Evolutionary conservation across 2,888 invertebrate species (phyloP).

Genomic region (Apotomis betuletana): DNA sequence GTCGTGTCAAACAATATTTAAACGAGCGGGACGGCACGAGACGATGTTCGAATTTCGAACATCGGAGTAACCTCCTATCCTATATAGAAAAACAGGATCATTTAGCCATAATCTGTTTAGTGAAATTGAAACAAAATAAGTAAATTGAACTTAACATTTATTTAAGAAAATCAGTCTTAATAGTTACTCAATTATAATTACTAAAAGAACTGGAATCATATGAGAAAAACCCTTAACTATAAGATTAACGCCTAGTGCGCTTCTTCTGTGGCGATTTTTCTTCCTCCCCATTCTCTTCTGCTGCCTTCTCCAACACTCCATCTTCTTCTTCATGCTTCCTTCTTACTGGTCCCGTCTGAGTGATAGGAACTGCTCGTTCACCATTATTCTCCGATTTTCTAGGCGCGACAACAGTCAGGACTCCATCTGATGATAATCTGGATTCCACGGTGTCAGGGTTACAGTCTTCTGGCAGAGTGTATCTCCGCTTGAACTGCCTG

Average conservation of each 20-base stretch:
- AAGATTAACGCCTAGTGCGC: slow-evolving; percentile 57
- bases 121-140: background rate
- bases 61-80: no score
- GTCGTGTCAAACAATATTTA: no score
- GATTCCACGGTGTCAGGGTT: slow-evolving; percentile 88
- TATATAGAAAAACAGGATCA: no score
- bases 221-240: background rate
- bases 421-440: slow-evolving; percentile 89
- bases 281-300: slow-evolving; percentile 45
- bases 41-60: no score
- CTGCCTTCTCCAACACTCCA: slow-evolving; percentile 41
- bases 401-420: slow-evolving; percentile 87
- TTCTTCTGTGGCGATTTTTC: slow-evolving; percentile 69
- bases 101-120: background rate
- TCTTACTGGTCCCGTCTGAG: slow-evolving; percentile 84
- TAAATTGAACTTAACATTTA: slow-evolving; percentile 19
- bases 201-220: background rate
- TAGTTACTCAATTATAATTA: background rate
- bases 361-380: slow-evolving; percentile 84
- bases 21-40: no score
- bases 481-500: slow-evolving; percentile 89
- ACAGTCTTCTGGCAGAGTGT: slow-evolving; percentile 88
- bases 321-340: slow-evolving; percentile 69
- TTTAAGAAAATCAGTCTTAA: slow-evolving; percentile 33
- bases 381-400: slow-evolving; percentile 56